These are phyloP conservation scores for Merodon equestris DNA, from an alignment of 2,888 invertebrate genomes.

Conservation along the genomic window DNA sequence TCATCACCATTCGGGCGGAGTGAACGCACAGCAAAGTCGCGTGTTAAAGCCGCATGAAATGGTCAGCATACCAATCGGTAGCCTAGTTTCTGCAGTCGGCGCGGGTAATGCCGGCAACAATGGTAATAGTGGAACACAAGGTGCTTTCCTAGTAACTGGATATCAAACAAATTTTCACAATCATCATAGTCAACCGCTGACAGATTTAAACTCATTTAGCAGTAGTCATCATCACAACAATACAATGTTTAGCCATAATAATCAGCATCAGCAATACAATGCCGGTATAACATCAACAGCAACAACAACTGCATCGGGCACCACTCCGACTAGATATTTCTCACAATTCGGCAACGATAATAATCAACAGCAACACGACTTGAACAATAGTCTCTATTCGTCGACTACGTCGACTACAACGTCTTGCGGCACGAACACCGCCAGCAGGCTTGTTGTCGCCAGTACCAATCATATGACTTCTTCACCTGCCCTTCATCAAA, in stretches of 20 bases:
- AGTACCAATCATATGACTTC: conserved; percentile 41
- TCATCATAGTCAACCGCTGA: conserved; percentile 60
- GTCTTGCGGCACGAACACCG: conserved; percentile 58
- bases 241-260: conserved; percentile 65
- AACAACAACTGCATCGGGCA: conserved; percentile 65
- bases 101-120: conserved; percentile 64
- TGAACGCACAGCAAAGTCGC: conserved; percentile 60
- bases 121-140: conserved; percentile 59
- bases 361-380: conserved; percentile 50
- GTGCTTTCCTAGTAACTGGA: conserved; percentile 71
- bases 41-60: conserved; percentile 77
- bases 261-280: conserved; percentile 70
- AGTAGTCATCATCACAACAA: conserved; percentile 71
- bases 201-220: conserved; percentile 59
- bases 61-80: conserved; percentile 77
- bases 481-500: conserved; percentile 54
- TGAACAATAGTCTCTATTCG: conserved; percentile 61
- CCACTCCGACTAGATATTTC: conserved; percentile 68
- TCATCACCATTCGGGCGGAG: conserved; percentile 46
- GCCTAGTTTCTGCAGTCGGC: conserved; percentile 72
- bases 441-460: conserved; percentile 32
- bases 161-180: conserved; percentile 57
- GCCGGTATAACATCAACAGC: conserved; percentile 57
- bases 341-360: conserved; percentile 69
- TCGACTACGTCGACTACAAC: conserved; percentile 54